phyloP scores from a whole-genome alignment of 2,797 vertebrate genomes.

The Phyllotis vaccarum region DNA sequence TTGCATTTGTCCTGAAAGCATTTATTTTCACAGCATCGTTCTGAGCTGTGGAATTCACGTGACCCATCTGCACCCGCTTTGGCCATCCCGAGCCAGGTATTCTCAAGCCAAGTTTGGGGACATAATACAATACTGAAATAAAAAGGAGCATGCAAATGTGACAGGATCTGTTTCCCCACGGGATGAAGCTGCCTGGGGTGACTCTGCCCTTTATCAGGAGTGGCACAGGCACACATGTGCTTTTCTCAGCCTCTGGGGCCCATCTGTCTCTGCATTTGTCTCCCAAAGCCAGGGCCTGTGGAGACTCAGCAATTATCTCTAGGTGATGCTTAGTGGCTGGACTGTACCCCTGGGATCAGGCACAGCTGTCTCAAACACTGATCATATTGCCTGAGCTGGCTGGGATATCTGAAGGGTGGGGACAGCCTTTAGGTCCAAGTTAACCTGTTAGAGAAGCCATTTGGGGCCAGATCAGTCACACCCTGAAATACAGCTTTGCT shows the following conservation, averaged over 20 bases:
- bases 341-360: background rate
- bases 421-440: background rate
- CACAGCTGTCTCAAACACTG: background rate
- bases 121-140: background rate
- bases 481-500: background rate
- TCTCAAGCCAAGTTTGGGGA: background rate
- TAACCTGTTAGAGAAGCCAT: background rate
- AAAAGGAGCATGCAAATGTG: background rate
- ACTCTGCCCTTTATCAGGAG: background rate
- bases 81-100: accelerated
- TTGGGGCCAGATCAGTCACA: background rate
- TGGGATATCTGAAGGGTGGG: background rate
- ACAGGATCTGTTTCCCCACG: background rate
- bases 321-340: background rate
- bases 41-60: accelerated
- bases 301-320: background rate
- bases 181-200: background rate
- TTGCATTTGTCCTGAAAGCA: background rate
- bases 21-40: accelerated
- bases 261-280: background rate
- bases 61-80: accelerated
- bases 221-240: too few species aligned
- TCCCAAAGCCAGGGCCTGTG: background rate
- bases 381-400: background rate
- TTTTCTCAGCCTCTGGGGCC: background rate